Evolutionary conservation across 2,113 vertebrate genomes (phyloP).

Genomic region (Natator depressus): DNA sequence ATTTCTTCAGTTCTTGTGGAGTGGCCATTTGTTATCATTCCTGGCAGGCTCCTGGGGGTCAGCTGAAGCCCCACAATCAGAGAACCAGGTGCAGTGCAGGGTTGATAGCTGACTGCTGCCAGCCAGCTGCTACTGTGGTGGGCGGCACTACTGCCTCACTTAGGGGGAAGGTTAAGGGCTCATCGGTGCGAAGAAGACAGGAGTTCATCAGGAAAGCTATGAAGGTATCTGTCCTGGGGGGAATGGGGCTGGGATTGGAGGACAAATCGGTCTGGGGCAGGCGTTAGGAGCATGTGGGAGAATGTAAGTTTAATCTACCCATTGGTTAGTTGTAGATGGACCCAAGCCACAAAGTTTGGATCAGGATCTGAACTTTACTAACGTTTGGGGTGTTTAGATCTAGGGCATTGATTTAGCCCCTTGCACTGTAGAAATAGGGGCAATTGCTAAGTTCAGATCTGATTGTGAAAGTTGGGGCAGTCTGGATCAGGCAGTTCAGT

Average conservation of each 20-base stretch:
- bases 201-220: background rate
- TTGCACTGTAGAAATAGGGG: background rate
- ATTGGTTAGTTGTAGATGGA: background rate
- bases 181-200: accelerated
- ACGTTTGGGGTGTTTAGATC: background rate
- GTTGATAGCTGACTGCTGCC: background rate
- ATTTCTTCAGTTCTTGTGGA: background rate
- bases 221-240: accelerated
- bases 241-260: accelerated
- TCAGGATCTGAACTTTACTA: background rate
- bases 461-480: background rate
- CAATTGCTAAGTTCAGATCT: background rate
- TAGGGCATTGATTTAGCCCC: background rate
- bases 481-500: slow-evolving; percentile 37
- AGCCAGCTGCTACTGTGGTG: background rate
- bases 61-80: background rate
- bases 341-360: accelerated
- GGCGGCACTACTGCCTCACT: background rate
- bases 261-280: background rate
- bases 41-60: background rate
- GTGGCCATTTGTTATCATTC: background rate
- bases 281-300: background rate
- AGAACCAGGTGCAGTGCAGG: background rate
- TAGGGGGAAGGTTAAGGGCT: background rate
- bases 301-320: background rate